Conservation (phyloP, 2,797 vertebrate species). For the Leptodactylus fallax region DNA sequence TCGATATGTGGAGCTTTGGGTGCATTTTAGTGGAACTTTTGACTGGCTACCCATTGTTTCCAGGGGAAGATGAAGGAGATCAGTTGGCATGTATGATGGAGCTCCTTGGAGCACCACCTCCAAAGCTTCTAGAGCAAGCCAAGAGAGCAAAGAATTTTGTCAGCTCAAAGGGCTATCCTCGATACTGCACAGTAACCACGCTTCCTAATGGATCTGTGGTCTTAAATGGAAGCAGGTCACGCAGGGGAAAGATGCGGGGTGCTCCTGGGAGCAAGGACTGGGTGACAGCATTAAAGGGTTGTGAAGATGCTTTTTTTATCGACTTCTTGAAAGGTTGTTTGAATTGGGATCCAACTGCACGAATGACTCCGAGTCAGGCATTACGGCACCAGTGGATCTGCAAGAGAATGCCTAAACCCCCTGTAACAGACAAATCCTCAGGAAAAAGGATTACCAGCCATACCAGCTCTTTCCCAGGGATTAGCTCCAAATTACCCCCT, state of each 20-base stretch:
- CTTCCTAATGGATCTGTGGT: constrained; percentile 87
- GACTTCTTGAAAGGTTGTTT: constrained; percentile 96
- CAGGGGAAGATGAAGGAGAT: constrained; percentile 95
- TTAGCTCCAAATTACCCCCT: constrained; percentile 86
- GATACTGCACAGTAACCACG: constrained; percentile 89
- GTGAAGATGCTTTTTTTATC: constrained; percentile 90
- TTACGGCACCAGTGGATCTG: constrained; percentile 94
- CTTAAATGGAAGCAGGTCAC: constrained; percentile 87
- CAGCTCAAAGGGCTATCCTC: constrained; percentile 95
- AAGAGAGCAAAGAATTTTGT: constrained; percentile 97
- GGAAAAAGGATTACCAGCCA: constrained; percentile 83
- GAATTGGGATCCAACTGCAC: constrained; percentile 91
- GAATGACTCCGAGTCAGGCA: constrained; percentile 91
- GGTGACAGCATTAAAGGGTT: constrained; percentile 90
- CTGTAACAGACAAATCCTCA: constrained; percentile 80
- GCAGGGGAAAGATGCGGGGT: constrained; percentile 90
- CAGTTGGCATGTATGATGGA: constrained; percentile 98
- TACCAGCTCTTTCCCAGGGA: constrained; percentile 87
- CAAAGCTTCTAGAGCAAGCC: constrained; percentile 92
- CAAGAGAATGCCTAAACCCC: constrained; percentile 84
- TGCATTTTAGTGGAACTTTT: constrained; percentile 96
- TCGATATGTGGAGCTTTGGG: constrained; percentile 99
- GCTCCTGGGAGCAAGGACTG: constrained; percentile 94
- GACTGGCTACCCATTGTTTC: constrained; percentile 94
- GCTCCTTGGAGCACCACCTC: constrained; percentile 91